phyloP scores from a whole-genome alignment of 2,888 invertebrate genomes.

The Trichogramma evanescens region DNA sequence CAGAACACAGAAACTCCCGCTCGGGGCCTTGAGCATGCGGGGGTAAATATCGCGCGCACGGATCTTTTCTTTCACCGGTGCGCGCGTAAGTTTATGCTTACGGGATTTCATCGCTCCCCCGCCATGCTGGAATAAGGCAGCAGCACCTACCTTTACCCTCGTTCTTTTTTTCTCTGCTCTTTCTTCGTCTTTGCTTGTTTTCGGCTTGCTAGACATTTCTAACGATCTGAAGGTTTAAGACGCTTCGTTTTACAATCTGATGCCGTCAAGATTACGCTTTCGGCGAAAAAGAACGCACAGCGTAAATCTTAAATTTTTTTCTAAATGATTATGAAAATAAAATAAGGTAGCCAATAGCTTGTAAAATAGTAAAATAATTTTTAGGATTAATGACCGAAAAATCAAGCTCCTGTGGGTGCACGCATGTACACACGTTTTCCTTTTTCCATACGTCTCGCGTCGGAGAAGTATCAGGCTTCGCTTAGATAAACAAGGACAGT shows the following conservation, averaged over 20 bases:
- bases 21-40: neutral
- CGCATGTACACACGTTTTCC: too few species aligned
- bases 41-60: conserved; percentile 15
- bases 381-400: too few species aligned
- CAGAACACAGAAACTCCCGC: conserved; percentile 7
- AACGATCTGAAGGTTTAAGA: neutral
- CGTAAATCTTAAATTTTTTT: too few species aligned
- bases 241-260: neutral
- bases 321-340: too few species aligned
- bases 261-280: too few species aligned
- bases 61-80: conserved; percentile 11
- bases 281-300: too few species aligned
- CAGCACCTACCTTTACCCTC: conserved; percentile 3
- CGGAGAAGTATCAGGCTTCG: too few species aligned
- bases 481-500: too few species aligned
- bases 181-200: neutral
- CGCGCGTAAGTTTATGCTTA: conserved; percentile 17
- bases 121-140: neutral
- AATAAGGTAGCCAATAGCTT: too few species aligned
- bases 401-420: too few species aligned
- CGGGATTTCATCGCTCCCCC: conserved; percentile 16
- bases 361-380: too few species aligned
- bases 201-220: neutral
- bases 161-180: conserved; percentile 1
- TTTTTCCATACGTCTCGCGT: neutral